These are phyloP conservation scores for Tachina fera DNA, from an alignment of 2,888 invertebrate species.

Conservation along the genomic window DNA sequence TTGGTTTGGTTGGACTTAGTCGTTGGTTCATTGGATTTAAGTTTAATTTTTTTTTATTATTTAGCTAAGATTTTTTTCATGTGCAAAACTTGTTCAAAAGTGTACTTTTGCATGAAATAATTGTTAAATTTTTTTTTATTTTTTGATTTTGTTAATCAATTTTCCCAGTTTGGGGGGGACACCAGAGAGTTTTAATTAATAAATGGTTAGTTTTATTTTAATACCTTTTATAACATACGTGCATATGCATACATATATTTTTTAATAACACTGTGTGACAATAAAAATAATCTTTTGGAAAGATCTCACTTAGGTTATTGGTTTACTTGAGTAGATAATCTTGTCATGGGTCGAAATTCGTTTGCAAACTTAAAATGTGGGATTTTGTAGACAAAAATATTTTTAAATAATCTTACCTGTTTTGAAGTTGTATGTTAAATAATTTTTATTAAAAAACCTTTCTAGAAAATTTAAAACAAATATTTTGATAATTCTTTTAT, in stretches of 20 bases:
- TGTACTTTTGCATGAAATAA: slow-evolving; percentile 42
- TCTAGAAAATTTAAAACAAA: no score
- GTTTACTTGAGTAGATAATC: no score
- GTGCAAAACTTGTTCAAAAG: slow-evolving; percentile 34
- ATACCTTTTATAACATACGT: slow-evolving; percentile 17
- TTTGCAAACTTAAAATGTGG: no score
- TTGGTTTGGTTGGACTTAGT: slow-evolving; percentile 18
- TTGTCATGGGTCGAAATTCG: no score
- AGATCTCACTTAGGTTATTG: no score
- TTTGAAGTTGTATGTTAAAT: no score
- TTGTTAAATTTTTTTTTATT: slow-evolving; percentile 43
- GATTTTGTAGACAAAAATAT: no score
- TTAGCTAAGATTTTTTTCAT: slow-evolving; percentile 30
- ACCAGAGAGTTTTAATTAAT: slow-evolving; percentile 28
- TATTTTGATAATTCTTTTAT: no score
- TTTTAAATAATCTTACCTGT: no score
- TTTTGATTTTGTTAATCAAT: slow-evolving; percentile 19
- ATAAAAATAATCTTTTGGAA: no score
- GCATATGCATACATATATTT: background rate
- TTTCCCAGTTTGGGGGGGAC: slow-evolving; percentile 10
- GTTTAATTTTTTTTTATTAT: slow-evolving; percentile 45
- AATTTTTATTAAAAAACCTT: no score
- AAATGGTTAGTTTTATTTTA: slow-evolving; percentile 45
- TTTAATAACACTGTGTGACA: no score
- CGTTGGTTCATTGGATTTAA: slow-evolving; percentile 70